Conservation (phyloP, 2,888 invertebrate species). For the Trachelus iudaicus region DNA sequence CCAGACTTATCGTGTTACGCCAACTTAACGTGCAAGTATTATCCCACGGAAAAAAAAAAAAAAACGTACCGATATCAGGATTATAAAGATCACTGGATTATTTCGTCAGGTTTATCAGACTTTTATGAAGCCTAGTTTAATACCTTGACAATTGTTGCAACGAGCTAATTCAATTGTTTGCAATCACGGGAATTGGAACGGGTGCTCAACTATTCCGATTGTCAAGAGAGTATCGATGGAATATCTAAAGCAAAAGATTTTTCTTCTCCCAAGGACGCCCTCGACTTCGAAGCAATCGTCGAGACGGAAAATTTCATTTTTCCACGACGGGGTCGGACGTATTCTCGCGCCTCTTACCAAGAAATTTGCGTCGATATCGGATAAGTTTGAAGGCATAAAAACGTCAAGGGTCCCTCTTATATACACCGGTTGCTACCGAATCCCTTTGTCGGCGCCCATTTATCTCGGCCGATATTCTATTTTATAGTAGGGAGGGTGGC, state of each 20-base stretch:
- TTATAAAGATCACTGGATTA: background rate
- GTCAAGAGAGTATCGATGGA: background rate
- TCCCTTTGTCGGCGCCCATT: slow-evolving; percentile 22
- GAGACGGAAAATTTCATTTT: background rate
- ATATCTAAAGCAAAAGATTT: background rate
- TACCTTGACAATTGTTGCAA: background rate
- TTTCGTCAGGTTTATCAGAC: background rate
- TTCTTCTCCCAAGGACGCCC: background rate
- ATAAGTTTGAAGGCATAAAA: slow-evolving; percentile 4
- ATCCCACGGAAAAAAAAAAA: background rate
- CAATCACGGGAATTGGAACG: background rate
- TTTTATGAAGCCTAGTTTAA: background rate
- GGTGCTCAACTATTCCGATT: background rate
- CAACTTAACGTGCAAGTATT: background rate
- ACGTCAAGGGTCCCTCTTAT: slow-evolving; percentile 3
- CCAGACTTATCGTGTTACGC: background rate
- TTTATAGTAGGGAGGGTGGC: slow-evolving; percentile 19
- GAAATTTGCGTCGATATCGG: slow-evolving; percentile 7
- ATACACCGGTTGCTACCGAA: slow-evolving; percentile 19
- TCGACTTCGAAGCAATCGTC: background rate
- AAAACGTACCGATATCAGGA: background rate
- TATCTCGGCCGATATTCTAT: slow-evolving; percentile 23
- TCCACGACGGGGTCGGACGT: background rate
- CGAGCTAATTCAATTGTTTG: background rate
- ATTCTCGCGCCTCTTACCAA: background rate